Base-by-base conservation (phyloP, 2,113 vertebrate species). In the Arizona elegans region DNA sequence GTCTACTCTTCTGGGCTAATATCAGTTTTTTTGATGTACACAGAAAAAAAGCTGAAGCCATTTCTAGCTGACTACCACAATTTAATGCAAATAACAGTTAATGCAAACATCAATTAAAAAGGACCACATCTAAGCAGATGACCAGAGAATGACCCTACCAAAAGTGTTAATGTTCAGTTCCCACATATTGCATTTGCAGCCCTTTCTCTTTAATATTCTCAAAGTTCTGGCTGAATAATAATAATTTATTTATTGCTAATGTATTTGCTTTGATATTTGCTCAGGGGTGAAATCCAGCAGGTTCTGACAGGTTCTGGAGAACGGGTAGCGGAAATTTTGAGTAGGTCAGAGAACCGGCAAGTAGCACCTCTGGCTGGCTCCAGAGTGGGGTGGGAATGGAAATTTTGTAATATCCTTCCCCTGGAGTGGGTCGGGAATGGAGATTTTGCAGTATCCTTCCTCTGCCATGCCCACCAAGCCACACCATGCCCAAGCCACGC, bases 141-240 rank as follows among this genome's bases (percentile, higher is more conserved):
- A 26, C 50, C 19, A 70, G 3, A 75, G 87, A 15, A 0, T 17
- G 7, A 8, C 11, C 26, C 54, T 15, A 1, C 29, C 29, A 86
- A 62, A 81, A 81, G 8, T 21, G 21, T 43, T 81, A 43, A 81
- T 9, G 33, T 43, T 81, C 75, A 21, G 17, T 43, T 81, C 17
- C 75, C n/a, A 81, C 3, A 81, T 23, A 50, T 1, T 24, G 19
- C 21, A 17, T 50, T 81, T 86, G 50, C 90, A 5, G 0, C 38
- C 24, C 5, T 54, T 56, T 19, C 8, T 0, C 1, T 29, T 70
- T 0, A 43, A 0, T 58, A 4, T 58, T 1, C 43, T 58, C 26
- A 0, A 0, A 91, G 0, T 3, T n/a, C 10, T n/a, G 3, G 38
- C 21, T 7, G 54, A 52, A 38, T 13, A 53, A 65, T 43, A n/a